phyloP scores from a whole-genome alignment of 2,797 vertebrate genomes.

The Parambassis ranga region DNA sequence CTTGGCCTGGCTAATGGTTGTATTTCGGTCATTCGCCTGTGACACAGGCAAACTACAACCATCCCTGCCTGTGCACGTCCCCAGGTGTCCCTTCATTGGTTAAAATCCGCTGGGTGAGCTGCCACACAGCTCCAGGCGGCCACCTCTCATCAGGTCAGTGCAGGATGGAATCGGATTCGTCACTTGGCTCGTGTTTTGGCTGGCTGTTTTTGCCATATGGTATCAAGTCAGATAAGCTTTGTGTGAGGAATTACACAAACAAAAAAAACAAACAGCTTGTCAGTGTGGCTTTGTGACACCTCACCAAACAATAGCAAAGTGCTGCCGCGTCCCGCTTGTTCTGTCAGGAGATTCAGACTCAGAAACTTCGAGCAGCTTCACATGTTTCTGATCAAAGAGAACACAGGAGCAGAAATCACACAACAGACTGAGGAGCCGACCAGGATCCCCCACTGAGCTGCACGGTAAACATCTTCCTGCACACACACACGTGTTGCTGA shows the following conservation, averaged over 20 bases:
- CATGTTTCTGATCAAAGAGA: slow-evolving; percentile 22
- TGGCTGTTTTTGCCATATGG: slow-evolving; percentile 13
- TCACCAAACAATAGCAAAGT: slow-evolving; percentile 15
- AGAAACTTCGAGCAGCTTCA: slow-evolving; percentile 3
- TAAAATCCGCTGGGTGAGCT: background rate
- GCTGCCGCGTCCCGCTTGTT: background rate
- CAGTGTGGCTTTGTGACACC: slow-evolving; percentile 4
- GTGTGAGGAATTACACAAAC: background rate
- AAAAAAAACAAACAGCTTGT: slow-evolving; percentile 30
- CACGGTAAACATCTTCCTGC: slow-evolving; percentile 27
- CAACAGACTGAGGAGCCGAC: background rate
- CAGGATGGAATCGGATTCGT: slow-evolving; percentile 1
- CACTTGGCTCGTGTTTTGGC: slow-evolving; percentile 10
- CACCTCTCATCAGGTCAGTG: background rate
- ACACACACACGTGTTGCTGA: slow-evolving; percentile 40
- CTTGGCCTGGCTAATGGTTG: background rate
- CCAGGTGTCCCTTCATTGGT: slow-evolving; percentile 6
- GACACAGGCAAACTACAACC: slow-evolving; percentile 2
- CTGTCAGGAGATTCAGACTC: background rate
- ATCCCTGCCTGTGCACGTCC: background rate
- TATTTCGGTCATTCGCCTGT: background rate
- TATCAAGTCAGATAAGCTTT: slow-evolving; percentile 23
- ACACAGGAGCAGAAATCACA: slow-evolving; percentile 6
- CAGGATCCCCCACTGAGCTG: slow-evolving; percentile 15
- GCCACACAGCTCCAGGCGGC: background rate